These are phyloP conservation scores for Telmatochromis brachygnathus DNA, from an alignment of 2,113 vertebrate species.

Conservation along the genomic window DNA sequence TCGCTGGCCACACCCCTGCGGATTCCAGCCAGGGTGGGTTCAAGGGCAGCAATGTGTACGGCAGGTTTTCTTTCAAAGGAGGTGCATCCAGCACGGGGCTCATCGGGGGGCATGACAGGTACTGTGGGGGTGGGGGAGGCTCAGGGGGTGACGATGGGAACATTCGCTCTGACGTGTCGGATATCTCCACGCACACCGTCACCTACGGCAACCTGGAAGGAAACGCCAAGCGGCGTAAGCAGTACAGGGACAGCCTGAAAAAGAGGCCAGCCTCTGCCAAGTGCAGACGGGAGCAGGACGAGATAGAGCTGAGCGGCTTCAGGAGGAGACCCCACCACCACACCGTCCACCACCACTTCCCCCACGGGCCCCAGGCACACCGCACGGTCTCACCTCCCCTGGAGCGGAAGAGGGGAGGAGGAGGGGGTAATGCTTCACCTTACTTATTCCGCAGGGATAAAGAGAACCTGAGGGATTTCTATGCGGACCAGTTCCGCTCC, in stretches of 20 bases:
- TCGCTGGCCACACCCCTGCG: constrained; percentile 79
- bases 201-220: constrained; percentile 98
- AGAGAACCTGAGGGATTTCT: constrained; percentile 93
- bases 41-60: constrained; percentile 86
- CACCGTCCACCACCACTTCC: constrained; percentile 91
- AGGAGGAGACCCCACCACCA: constrained; percentile 85
- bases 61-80: constrained; percentile 95
- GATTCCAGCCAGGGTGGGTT: constrained; percentile 73
- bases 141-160: constrained; percentile 84
- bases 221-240: constrained; percentile 88
- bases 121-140: constrained; percentile 70
- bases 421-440: constrained; percentile 70
- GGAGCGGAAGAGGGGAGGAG: constrained; percentile 70
- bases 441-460: constrained; percentile 85
- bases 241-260: constrained; percentile 98
- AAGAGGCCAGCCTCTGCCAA: constrained; percentile 96
- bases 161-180: constrained; percentile 92
- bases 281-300: constrained; percentile 90
- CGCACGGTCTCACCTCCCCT: constrained; percentile 73
- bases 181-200: constrained; percentile 97
- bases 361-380: constrained; percentile 65
- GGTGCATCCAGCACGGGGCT: constrained; percentile 77
- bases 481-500: constrained; percentile 90
- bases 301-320: constrained; percentile 87
- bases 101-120: constrained; percentile 78